These are phyloP conservation scores for Abscondita cerata DNA, from an alignment of 2,888 invertebrate species.

Conservation along the genomic window DNA sequence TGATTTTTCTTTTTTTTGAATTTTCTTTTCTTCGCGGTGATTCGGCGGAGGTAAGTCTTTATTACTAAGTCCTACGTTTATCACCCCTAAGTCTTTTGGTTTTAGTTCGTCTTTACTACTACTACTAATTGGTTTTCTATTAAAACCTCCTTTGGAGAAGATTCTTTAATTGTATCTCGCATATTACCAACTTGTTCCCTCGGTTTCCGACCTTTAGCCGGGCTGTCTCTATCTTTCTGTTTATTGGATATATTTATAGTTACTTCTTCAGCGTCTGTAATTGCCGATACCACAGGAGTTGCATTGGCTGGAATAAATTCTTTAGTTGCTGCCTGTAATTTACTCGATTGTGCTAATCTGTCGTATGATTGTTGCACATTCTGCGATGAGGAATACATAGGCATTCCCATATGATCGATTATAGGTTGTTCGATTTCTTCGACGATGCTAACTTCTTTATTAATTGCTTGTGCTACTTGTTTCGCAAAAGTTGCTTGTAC, in stretches of 20 bases:
- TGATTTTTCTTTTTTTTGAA: too few species aligned
- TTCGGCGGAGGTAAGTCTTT: constrained; percentile 9
- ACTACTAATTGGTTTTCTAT: constrained; percentile 27
- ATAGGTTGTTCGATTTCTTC: constrained; percentile 29
- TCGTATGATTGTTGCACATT: constrained; percentile 42
- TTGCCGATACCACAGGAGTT: constrained; percentile 75
- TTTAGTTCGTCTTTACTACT: constrained; percentile 28
- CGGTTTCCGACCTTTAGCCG: constrained; percentile 52
- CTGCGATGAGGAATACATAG: constrained; percentile 25
- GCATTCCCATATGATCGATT: constrained; percentile 27
- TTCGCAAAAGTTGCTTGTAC: constrained; percentile 56
- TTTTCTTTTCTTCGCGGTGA: too few species aligned
- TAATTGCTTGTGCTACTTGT: constrained; percentile 49
- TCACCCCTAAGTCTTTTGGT: constrained; percentile 21
- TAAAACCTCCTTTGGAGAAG: constrained; percentile 19
- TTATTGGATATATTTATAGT: constrained; percentile 60
- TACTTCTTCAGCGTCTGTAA: constrained; percentile 72
- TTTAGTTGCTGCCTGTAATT: constrained; percentile 56
- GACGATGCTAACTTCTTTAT: constrained; percentile 35
- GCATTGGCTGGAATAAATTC: constrained; percentile 56
- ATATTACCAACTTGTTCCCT: constrained; percentile 37
- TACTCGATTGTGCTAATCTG: constrained; percentile 54
- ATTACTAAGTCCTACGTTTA: constrained; percentile 21
- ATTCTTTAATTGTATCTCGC: constrained; percentile 40
- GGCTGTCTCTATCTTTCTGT: constrained; percentile 56